These are phyloP conservation scores for Smithornis capensis DNA, from an alignment of 2,113 vertebrate species.

Conservation along the genomic window DNA sequence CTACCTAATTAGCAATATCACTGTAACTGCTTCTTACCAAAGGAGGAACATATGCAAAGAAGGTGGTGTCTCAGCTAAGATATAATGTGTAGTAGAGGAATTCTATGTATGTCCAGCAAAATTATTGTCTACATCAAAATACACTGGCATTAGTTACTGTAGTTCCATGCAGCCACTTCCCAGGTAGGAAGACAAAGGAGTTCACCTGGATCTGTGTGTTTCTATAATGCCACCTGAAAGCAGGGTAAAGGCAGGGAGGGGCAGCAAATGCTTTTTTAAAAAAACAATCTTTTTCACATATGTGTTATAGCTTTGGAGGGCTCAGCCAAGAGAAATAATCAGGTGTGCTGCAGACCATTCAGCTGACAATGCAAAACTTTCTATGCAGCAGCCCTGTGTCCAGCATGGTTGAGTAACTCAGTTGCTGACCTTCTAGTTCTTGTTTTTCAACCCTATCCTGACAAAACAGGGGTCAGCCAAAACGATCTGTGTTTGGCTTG, in stretches of 20 bases:
- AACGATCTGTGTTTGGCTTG: not conserved
- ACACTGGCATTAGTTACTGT: not conserved
- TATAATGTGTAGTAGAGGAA: not conserved
- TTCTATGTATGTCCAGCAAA: not conserved
- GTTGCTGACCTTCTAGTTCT: not conserved
- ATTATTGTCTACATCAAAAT: not conserved
- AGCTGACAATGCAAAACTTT: not conserved
- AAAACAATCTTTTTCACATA: not conserved
- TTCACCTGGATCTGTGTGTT: not conserved
- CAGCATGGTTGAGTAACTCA: not conserved
- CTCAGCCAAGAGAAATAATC: not conserved
- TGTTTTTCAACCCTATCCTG: not conserved
- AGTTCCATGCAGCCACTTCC: not conserved
- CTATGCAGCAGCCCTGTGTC: not conserved
- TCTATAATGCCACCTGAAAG: not conserved
- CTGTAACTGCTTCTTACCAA: not conserved
- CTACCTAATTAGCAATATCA: not conserved
- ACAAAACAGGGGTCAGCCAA: not conserved
- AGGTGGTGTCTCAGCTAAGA: not conserved
- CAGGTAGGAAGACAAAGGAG: not conserved
- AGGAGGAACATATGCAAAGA: not conserved
- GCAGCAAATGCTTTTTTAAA: not conserved
- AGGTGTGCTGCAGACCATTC: not conserved
- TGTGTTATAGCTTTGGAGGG: not conserved
- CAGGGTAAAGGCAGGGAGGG: accelerated